These are phyloP conservation scores for Latheticus oryzae DNA, from an alignment of 2,888 invertebrate species.

Conservation along the genomic window DNA sequence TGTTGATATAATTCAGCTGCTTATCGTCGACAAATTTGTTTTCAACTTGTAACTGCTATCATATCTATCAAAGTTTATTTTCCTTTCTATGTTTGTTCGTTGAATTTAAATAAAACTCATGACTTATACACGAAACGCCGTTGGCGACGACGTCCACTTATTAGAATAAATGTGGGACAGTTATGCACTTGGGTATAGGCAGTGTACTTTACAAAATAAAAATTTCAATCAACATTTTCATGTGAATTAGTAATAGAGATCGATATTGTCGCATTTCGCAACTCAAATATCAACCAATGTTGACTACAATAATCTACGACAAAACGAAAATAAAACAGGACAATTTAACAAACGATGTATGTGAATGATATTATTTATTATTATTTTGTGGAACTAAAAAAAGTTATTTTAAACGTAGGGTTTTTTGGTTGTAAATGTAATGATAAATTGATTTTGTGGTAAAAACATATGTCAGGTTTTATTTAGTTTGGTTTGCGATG, in stretches of 20 bases:
- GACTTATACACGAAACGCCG: slow-evolving; percentile 17
- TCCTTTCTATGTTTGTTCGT: slow-evolving; percentile 7
- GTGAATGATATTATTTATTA: too few species aligned
- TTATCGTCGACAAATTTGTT: not conserved
- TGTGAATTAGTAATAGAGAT: slow-evolving; percentile 25
- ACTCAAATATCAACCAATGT: too few species aligned
- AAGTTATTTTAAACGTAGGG: too few species aligned
- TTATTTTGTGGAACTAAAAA: too few species aligned
- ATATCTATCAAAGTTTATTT: slow-evolving; percentile 20
- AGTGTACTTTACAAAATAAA: slow-evolving; percentile 22
- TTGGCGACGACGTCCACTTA: slow-evolving; percentile 14
- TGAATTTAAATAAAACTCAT: slow-evolving; percentile 21
- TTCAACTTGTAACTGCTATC: too few species aligned
- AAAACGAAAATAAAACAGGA: too few species aligned
- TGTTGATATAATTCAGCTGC: slow-evolving; percentile 1
- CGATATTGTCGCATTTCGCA: too few species aligned
- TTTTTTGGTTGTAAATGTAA: too few species aligned
- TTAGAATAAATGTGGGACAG: slow-evolving; percentile 22
- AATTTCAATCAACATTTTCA: slow-evolving; percentile 26
- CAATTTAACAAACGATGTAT: too few species aligned
- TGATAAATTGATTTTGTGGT: too few species aligned
- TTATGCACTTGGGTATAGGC: slow-evolving; percentile 9
- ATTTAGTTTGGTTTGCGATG: slow-evolving; percentile 23
- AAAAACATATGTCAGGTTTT: slow-evolving; percentile 22
- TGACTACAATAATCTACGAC: too few species aligned